Conservation (phyloP, 2,113 vertebrate species). For the Tinamus guttatus region DNA sequence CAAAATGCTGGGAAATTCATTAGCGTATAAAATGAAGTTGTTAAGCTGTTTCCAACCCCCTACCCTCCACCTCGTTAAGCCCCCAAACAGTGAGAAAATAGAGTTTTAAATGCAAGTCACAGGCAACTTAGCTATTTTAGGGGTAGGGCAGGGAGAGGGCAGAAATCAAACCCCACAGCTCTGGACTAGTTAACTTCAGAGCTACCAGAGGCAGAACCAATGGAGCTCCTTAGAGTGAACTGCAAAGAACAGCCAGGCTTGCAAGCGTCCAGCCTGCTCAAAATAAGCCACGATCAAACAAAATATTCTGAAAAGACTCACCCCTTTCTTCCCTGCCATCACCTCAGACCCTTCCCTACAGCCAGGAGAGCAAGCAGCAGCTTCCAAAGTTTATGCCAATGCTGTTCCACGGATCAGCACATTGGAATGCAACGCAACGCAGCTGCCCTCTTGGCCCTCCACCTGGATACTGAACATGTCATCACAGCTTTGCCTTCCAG, state of each 20-base stretch:
- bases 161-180: neutral
- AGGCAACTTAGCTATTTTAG: neutral
- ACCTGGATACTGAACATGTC: conserved; percentile 68
- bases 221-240: neutral
- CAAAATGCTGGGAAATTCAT: conserved; percentile 69
- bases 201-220: neutral
- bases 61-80: conserved; percentile 49
- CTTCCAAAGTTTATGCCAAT: conserved; percentile 57
- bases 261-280: neutral
- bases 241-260: neutral
- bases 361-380: conserved; percentile 57
- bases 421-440: conserved; percentile 53
- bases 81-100: conserved; percentile 52
- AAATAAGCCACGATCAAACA: neutral
- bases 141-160: neutral
- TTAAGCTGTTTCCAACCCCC: conserved; percentile 43
- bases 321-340: conserved; percentile 61
- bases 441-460: conserved; percentile 65
- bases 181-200: neutral
- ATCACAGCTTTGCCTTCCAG: conserved; percentile 66
- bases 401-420: conserved; percentile 63
- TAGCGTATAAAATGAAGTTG: conserved; percentile 54
- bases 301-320: conserved; percentile 40
- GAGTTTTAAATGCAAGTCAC: neutral
- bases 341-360: conserved; percentile 61